Base-by-base conservation (phyloP, 1,140 invertebrate genomes). In the Dufourea novaeangliae region DNA sequence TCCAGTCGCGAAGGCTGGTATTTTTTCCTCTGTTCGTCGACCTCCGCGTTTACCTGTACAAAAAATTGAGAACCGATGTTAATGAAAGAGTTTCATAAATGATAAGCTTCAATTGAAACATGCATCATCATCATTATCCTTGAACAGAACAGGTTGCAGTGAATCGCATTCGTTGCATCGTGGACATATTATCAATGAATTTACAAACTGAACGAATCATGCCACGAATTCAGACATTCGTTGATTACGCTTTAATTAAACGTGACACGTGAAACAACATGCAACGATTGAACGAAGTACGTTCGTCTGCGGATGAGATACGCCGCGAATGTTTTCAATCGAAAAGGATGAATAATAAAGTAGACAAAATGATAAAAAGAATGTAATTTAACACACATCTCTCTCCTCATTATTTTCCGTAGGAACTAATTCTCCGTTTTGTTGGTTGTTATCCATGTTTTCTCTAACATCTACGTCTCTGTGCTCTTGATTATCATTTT, bases 1-100 rank as follows among this genome's bases (percentile, higher is more conserved):
- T 97, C 96, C 89, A 95, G 91, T 91, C 94, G 94, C 1, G 95
- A 94, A 25, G 95, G 95, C 86, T 96, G 95, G 41, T 86, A 77
- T 54, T 90, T 89, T 34, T 81, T 87, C 59, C 92, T 91, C 67
- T 92, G 90, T 22, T 89, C 92, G 5, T 91, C 89, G 32, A 84
- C 80, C 54, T 92, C 89, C 7, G 87, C 88, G 59, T 87, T 90
- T 34, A 85, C 64, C 90, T 91, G 74, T 17, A 75, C 78, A 62
- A 79, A 25, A 78, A 71, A 77, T 69, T 27, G 32, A 20, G 52
- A 62, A 81, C 14, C 34, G 63, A 41, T 78, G 27, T 66, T 54
- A 5, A 39, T 56, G 8, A 64, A 41, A 29, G 1, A n/a, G 34
- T 27, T 39, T 57, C 5, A 0, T 3, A n/a, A 39, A 27, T 61